Conservation (phyloP, 2,888 invertebrate species). For the Ariolimax columbianus region DNA sequence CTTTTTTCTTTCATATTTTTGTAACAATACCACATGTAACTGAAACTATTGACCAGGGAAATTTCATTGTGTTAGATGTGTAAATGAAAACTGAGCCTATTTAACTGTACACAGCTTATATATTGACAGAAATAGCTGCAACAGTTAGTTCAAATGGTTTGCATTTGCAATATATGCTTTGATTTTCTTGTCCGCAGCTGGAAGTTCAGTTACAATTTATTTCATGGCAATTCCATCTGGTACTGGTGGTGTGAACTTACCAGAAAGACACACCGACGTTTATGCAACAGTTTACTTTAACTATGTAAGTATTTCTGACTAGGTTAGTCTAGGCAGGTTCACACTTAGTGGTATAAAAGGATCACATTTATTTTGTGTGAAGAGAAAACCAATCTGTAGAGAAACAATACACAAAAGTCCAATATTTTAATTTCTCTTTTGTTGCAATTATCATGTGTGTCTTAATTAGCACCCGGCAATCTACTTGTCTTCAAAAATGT, state of each 20-base stretch:
- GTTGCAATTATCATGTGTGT: not conserved
- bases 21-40: too few relatives aligned
- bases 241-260: slow-evolving; percentile 47
- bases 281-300: slow-evolving; percentile 48
- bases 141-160: not conserved
- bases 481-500: too few relatives aligned
- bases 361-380: not conserved
- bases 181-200: slow-evolving; percentile 16
- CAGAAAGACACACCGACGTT: slow-evolving; percentile 43
- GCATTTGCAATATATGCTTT: not conserved
- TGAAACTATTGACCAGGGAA: too few relatives aligned
- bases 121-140: too few relatives aligned
- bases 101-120: too few relatives aligned
- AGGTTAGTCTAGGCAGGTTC: not conserved
- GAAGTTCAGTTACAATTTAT: slow-evolving; percentile 38
- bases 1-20: too few relatives aligned
- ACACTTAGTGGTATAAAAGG: not conserved
- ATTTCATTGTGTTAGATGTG: too few relatives aligned
- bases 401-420: too few relatives aligned
- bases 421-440: not conserved
- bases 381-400: not conserved
- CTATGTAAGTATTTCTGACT: slow-evolving; percentile 48
- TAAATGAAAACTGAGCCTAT: too few relatives aligned
- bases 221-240: slow-evolving; percentile 56
- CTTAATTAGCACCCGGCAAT: not conserved